Percentiles rank a stretch among this genome's conserved stretches.
phyloP scores from a whole-genome alignment of 2,888 invertebrate species.

The Pharmacophagus antenor region DNA sequence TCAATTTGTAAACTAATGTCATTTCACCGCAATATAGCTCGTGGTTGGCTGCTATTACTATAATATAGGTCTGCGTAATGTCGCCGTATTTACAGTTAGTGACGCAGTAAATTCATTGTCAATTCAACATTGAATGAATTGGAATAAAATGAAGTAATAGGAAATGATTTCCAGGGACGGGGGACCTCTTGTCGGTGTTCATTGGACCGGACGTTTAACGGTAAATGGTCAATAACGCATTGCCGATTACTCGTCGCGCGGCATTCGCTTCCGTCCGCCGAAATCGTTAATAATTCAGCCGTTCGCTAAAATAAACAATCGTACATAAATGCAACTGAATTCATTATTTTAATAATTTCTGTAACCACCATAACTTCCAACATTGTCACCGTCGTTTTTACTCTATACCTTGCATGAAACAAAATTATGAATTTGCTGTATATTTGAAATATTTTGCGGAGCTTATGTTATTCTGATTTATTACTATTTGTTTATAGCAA shows the following conservation, averaged over 20 bases:
- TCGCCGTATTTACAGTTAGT: slow-evolving; percentile 16
- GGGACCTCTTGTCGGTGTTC: slow-evolving; percentile 46
- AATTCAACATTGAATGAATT: slow-evolving; percentile 7
- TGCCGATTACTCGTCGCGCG: neutral
- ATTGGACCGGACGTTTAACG: slow-evolving; percentile 62
- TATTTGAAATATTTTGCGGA: neutral
- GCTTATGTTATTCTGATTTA: neutral
- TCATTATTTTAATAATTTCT: neutral
- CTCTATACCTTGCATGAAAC: neutral
- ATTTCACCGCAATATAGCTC: neutral
- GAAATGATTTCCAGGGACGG: slow-evolving; percentile 30
- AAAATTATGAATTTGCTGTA: neutral
- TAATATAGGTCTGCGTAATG: slow-evolving; percentile 4
- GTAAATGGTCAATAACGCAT: slow-evolving; percentile 42
- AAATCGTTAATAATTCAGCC: neutral
- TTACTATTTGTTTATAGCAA: too few species aligned
- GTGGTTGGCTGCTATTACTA: neutral
- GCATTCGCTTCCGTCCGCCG: slow-evolving; percentile 5
- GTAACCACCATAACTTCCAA: neutral
- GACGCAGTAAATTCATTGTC: slow-evolving; percentile 22
- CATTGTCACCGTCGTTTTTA: neutral
- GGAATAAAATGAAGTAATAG: slow-evolving; percentile 24
- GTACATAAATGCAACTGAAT: neutral
- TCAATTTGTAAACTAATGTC: slow-evolving; percentile 2
- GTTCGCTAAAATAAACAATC: too few species aligned